Conservation (phyloP, 1,140 invertebrate species). For the Zaprionus ghesquierei region DNA sequence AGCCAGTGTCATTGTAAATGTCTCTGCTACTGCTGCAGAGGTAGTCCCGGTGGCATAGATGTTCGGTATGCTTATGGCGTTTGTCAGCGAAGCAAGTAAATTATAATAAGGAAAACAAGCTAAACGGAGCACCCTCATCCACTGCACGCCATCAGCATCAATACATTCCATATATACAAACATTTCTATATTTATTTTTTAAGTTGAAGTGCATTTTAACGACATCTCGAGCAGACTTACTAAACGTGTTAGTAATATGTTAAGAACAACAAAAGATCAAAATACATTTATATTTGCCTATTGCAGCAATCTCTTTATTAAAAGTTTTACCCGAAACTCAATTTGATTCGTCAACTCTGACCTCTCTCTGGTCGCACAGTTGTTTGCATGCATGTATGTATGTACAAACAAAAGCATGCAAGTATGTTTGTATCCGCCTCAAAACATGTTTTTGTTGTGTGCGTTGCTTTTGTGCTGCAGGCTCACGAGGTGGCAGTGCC, state of each 20-base stretch:
- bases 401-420: neutral
- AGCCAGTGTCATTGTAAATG: slow-evolving; percentile 57
- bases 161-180: slow-evolving; percentile 32
- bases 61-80: slow-evolving; percentile 2
- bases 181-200: slow-evolving; percentile 44
- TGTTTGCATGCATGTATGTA: neutral
- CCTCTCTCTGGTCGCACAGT: neutral
- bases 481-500: slow-evolving; percentile 29
- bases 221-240: neutral
- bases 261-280: slow-evolving; percentile 29
- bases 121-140: slow-evolving; percentile 38
- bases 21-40: slow-evolving; percentile 49
- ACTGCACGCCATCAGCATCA: slow-evolving; percentile 51
- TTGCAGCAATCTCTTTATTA: neutral
- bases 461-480: slow-evolving; percentile 19
- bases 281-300: slow-evolving; percentile 29
- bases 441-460: slow-evolving; percentile 40
- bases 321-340: neutral
- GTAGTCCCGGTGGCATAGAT: slow-evolving; percentile 68
- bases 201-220: slow-evolving; percentile 25
- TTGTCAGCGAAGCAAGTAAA: slow-evolving; percentile 27
- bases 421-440: neutral
- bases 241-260: slow-evolving; percentile 29
- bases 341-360: neutral
- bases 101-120: slow-evolving; percentile 30